phyloP scores from a whole-genome alignment of 2,888 invertebrate species.

The Megaustenia siamemsis region DNA sequence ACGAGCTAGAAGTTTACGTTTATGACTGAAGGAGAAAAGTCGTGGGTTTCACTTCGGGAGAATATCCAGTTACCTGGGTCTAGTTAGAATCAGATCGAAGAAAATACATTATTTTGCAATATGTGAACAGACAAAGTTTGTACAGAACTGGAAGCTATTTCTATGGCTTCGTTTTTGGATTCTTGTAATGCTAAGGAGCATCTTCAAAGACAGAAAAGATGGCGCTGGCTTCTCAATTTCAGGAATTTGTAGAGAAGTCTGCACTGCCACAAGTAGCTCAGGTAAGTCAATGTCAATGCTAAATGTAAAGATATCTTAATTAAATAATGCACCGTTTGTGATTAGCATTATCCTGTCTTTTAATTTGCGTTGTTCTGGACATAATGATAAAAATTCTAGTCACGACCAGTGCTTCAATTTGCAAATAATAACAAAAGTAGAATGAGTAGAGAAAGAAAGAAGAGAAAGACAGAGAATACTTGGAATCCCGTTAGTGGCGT shows the following conservation, averaged over 20 bases:
- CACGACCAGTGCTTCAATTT: too few species aligned
- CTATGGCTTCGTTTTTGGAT: constrained; percentile 54
- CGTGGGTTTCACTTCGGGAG: constrained; percentile 11
- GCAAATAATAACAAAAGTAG: too few species aligned
- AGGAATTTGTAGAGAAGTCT: constrained; percentile 61
- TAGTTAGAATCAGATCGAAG: not conserved
- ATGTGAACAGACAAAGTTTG: constrained; percentile 47
- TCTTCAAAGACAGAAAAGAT: constrained; percentile 57
- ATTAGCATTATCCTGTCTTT: too few species aligned
- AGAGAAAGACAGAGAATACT: too few species aligned
- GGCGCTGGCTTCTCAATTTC: constrained; percentile 61
- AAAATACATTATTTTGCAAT: constrained; percentile 25
- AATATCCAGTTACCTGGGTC: not conserved
- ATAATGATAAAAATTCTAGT: too few species aligned
- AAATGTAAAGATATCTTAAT: too few species aligned
- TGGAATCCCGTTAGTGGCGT: too few species aligned
- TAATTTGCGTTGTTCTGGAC: too few species aligned
- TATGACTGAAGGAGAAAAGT: constrained; percentile 31
- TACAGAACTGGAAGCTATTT: constrained; percentile 33
- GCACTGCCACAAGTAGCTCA: constrained; percentile 64
- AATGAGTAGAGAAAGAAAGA: too few species aligned
- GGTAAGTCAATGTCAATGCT: constrained; percentile 45
- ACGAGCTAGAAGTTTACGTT: constrained; percentile 60
- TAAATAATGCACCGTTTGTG: too few species aligned
- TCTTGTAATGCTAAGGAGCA: constrained; percentile 52